Evolutionary conservation across 2,888 invertebrate genomes (phyloP), one percentile per base, ranked within the genome.

Genomic region (Aphodius sticticus): DNA sequence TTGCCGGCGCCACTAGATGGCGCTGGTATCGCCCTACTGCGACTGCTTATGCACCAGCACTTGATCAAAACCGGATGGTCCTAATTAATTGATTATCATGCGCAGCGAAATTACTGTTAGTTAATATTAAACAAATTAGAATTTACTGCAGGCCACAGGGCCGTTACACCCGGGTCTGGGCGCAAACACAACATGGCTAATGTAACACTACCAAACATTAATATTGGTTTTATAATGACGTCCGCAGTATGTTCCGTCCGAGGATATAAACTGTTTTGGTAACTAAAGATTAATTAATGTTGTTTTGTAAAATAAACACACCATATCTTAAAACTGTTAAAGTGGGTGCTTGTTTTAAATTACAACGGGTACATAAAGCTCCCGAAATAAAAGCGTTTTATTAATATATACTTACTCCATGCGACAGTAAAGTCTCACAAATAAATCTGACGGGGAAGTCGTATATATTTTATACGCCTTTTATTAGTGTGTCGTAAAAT

Each of bases 81-180:
- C 69, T 76, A 78, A 78, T 78, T 78, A 78, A 78, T 78, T 76
- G 78, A 76, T 78, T 78, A 78, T 78, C 76, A 78, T 78, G 78
- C 53, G 53, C 53, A 76, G 74, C 37, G 76, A 78, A 78, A 78
- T 78, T 78, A 76, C 37, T 70, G 78, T 78, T 78, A 78, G 76
- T 78, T 78, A 78, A 70, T 75, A 75, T 76, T 76, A 78, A 76
- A 78, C 78, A 78, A 78, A 78, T 78, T 76, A 76, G 76, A 76
- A 78, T 78, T 76, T 78, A 78, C 76, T 16, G 78, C 9, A 16
- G 36, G 36, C 16, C 37, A 53, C 76, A 4, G 16, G 6, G 16
- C 35, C 14, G 74, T 2, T n/a, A 35, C 6, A 26, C 26, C 6
- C 26, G 16, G 16, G 37, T n/a, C n/a, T n/a, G n/a, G n/a, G n/a